A percentile compares a stretch with the other conserved stretches of the same genome.
phyloP scores from a whole-genome alignment of 2,113 vertebrate species.

The Otolemur garnettii region DNA sequence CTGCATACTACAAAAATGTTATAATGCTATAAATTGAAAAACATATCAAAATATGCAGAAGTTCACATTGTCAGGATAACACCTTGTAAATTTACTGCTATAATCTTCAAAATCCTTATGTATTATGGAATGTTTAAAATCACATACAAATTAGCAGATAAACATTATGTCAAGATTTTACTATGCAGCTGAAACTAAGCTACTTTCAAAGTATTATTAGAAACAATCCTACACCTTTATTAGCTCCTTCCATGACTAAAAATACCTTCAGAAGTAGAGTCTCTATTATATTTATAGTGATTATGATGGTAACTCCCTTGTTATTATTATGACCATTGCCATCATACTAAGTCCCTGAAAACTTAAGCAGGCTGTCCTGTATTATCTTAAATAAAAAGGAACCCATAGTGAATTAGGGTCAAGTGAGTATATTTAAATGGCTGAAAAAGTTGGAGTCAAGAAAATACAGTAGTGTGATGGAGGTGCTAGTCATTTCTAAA shows the following conservation, averaged over 20 bases:
- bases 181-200: neutral
- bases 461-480: neutral
- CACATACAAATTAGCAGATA: conserved; percentile 27
- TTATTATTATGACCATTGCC: neutral
- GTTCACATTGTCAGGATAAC: neutral
- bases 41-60: conserved; percentile 51
- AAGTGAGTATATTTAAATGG: neutral
- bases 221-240: conserved; percentile 46
- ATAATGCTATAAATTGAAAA: neutral
- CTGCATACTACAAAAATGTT: conserved; percentile 48
- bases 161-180: conserved; percentile 64
- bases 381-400: neutral
- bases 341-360: neutral
- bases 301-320: neutral
- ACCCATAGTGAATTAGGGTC: neutral
- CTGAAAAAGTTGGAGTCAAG: neutral
- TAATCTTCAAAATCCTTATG: conserved; percentile 46
- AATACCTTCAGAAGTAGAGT: neutral
- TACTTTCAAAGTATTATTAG: conserved; percentile 52
- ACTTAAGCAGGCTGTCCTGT: neutral
- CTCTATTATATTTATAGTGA: conserved; percentile 8
- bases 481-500: neutral
- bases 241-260: neutral
- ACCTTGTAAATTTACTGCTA: conserved; percentile 1
- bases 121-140: conserved; percentile 63